These are phyloP conservation scores for Harpagus bidentatus DNA, from an alignment of 2,113 vertebrate species.

Conservation along the genomic window DNA sequence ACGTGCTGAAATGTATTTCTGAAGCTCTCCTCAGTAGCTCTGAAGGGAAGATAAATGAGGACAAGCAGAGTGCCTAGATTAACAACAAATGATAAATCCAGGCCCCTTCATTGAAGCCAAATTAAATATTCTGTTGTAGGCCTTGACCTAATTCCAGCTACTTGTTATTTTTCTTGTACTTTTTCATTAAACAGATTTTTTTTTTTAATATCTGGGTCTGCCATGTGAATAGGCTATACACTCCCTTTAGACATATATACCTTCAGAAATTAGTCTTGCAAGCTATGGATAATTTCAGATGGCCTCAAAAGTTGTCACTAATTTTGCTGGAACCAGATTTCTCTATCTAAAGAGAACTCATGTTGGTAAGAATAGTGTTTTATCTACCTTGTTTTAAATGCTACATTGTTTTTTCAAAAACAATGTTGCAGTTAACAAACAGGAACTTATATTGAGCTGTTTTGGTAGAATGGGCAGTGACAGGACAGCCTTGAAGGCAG, in stretches of 20 bases:
- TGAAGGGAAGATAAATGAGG: conserved; percentile 13
- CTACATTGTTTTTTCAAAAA: no score
- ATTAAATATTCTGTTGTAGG: background rate
- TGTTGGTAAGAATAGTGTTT: background rate
- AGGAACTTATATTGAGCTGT: no score
- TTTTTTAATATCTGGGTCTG: background rate
- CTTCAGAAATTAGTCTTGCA: background rate
- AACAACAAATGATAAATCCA: conserved; percentile 11
- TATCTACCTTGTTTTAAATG: background rate
- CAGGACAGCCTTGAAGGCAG: no score
- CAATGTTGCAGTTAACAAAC: no score
- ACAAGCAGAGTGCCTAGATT: conserved; percentile 13
- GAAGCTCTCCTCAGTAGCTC: background rate
- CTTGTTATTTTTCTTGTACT: background rate
- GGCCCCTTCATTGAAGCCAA: background rate
- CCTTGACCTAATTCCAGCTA: conserved; percentile 1
- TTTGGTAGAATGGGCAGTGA: no score
- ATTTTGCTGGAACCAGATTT: background rate
- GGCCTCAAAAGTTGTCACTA: background rate
- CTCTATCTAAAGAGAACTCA: background rate
- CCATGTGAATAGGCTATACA: background rate
- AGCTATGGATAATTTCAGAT: background rate
- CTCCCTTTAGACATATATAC: background rate
- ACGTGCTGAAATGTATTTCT: conserved; percentile 6
- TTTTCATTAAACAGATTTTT: background rate